Conservation (phyloP, 1,140 invertebrate species). For the Diploscapter pachys region DNA sequence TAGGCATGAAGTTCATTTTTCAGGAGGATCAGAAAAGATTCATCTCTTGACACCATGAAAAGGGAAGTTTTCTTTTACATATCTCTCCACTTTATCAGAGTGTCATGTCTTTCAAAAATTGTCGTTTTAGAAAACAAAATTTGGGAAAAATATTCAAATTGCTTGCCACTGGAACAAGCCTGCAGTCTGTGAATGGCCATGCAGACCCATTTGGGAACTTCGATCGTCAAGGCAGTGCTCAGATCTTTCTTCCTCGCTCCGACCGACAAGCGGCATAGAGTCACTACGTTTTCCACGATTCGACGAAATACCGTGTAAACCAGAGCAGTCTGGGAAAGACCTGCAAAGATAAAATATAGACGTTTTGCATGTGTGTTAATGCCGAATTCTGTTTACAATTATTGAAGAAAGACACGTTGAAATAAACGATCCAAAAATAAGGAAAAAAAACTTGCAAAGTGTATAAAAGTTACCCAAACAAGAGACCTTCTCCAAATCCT, state of each 20-base stretch:
- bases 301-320: conserved; percentile 9
- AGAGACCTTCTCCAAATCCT: background rate
- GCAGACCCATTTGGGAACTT: no score
- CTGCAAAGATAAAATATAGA: background rate
- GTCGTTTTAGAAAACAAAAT: no score
- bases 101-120: no score
- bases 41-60: no score
- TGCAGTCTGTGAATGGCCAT: no score
- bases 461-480: background rate
- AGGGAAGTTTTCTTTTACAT: no score
- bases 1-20: no score
- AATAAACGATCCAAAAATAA: background rate
- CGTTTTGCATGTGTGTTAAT: conserved; percentile 3
- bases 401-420: background rate
- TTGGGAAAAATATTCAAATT: no score
- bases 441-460: background rate
- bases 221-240: no score
- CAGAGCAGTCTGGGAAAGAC: background rate
- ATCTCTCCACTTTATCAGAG: no score
- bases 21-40: no score
- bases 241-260: background rate
- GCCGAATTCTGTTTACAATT: conserved; percentile 22
- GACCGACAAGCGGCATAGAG: conserved; percentile 28
- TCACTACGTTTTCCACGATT: conserved; percentile 37
- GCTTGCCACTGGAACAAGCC: no score